A percentile compares a stretch with the other conserved stretches of the same genome.
Evolutionary conservation across 2,113 vertebrate genomes (phyloP).

Genomic region (Apteryx owenii): DNA sequence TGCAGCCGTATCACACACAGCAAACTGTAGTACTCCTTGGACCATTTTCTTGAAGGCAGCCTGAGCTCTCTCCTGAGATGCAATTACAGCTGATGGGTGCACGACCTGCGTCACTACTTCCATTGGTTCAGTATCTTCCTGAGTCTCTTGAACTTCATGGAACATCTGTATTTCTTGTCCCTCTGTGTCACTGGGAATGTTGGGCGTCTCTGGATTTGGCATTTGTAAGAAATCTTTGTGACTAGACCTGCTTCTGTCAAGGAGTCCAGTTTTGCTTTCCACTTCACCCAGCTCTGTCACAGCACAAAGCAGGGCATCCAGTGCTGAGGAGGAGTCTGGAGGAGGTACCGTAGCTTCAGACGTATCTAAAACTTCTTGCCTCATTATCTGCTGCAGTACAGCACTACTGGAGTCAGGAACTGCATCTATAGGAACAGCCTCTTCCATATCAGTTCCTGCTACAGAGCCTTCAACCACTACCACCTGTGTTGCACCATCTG

Average conservation of each 20-base stretch:
- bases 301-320: slow-evolving; percentile 93
- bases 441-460: slow-evolving; percentile 43
- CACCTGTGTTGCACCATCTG: slow-evolving; percentile 84
- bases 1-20: slow-evolving; percentile 79
- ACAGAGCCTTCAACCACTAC: slow-evolving; percentile 86
- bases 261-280: slow-evolving; percentile 65
- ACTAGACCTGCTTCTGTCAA: slow-evolving; percentile 32
- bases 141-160: slow-evolving; percentile 69
- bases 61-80: slow-evolving; percentile 76
- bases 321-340: slow-evolving; percentile 84
- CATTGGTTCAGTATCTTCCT: slow-evolving; percentile 67
- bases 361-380: slow-evolving; percentile 68
- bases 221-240: slow-evolving; percentile 72
- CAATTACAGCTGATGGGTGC: slow-evolving; percentile 70
- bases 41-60: slow-evolving; percentile 84
- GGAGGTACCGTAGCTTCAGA: slow-evolving; percentile 67
- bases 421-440: slow-evolving; percentile 39
- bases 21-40: slow-evolving; percentile 93
- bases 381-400: slow-evolving; percentile 74
- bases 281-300: slow-evolving; percentile 89
- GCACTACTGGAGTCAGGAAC: slow-evolving; percentile 64
- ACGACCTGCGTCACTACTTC: slow-evolving; percentile 79
- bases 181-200: not conserved
- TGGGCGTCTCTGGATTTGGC: slow-evolving; percentile 51
- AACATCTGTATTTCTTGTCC: slow-evolving; percentile 72